phyloP scores from a whole-genome alignment of 2,888 invertebrate species.

The Sarcophaga subvicina region DNA sequence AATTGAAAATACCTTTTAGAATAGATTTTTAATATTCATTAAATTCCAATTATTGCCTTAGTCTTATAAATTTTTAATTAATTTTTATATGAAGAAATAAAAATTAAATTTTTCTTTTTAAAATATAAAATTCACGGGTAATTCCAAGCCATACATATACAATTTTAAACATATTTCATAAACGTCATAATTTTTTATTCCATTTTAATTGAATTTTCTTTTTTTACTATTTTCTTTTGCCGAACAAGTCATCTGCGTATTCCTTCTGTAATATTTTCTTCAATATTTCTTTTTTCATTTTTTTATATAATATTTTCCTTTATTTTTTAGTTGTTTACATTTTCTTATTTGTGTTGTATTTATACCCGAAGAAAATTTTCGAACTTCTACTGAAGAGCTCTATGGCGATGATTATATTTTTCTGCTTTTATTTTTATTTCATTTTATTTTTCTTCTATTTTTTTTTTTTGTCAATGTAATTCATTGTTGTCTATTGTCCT shows the following conservation, averaged over 20 bases:
- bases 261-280: not conserved
- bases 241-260: not conserved
- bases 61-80: no score
- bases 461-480: slow-evolving; percentile 70
- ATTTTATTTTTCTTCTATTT: slow-evolving; percentile 23
- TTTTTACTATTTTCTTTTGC: no score
- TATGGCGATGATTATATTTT: slow-evolving; percentile 8
- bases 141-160: no score
- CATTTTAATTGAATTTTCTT: no score
- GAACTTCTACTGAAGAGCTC: slow-evolving; percentile 7
- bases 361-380: slow-evolving; percentile 17
- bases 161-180: no score
- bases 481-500: slow-evolving; percentile 73
- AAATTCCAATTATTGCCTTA: no score
- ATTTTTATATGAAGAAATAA: no score
- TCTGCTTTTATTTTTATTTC: slow-evolving; percentile 28
- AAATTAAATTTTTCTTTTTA: no score
- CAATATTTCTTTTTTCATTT: not conserved
- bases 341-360: not conserved
- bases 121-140: no score
- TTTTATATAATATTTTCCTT: not conserved
- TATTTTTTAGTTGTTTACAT: slow-evolving; percentile 1
- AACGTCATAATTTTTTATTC: no score
- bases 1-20: no score
- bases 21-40: no score